Base-by-base conservation (phyloP, 92 coral and sea anemone species). In the Phenganax marumi region DNA sequence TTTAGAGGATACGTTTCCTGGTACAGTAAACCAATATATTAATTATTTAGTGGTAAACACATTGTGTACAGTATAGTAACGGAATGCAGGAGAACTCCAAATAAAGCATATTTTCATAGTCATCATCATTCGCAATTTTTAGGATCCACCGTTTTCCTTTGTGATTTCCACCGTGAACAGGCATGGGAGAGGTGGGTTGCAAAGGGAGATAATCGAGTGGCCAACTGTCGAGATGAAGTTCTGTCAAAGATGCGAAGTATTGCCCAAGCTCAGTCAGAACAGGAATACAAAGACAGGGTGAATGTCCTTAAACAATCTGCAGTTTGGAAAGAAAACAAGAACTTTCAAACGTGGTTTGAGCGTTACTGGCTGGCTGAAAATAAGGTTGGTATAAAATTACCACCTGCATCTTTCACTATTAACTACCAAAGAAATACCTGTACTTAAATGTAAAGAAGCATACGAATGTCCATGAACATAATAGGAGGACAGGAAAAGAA, bases 181-280 rank as follows among this genome's bases (percentile, higher is more conserved):
- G 81, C 81, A 13, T 77, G 81, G 81, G 81, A 77, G 19, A 53
- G 81, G 17, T 82, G 86, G 81, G 74, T 77, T 18, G 25, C 81
- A 21, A 82, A 82, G 48, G 14, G 54, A 24, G 70, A 64, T 12
- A 84, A 84, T 84, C 83, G 83, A 19, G 83, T 75, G 58, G 75
- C 83, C 5, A 11, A 71, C 12, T 57, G 39, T 13, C 75, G 77
- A 56, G 83, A 84, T 11, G 87, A 84, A 75, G 84, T 84, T 12
- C 87, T 84, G 24, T 52, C 87, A 60, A 75, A 75, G 60, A n/a
- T 64, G 64, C 83, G 76, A 51, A 56, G 50, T 14, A 56, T 84
- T 24, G 83, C 75, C 19, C 75, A 62, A 22, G 75, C 76, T 12
- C 82, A 84, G 70, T 58, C 87, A 52, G 76, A 84, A 60, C 46